Evolutionary conservation across 2,888 invertebrate genomes (phyloP).

Genomic region (Stramonita haemastoma): DNA sequence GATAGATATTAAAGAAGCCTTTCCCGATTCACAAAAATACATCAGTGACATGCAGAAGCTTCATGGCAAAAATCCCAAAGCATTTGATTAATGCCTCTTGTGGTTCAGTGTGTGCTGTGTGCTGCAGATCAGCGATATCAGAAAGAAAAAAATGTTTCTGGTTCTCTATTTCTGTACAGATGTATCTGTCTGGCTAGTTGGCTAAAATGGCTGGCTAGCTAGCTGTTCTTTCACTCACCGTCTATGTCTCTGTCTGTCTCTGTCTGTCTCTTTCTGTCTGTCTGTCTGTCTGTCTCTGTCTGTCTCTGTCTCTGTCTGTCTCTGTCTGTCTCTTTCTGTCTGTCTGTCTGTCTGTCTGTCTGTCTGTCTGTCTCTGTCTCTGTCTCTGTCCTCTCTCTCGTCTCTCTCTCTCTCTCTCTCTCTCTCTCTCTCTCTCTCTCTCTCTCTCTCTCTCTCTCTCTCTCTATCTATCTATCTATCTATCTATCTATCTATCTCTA

Average conservation of each 20-base stretch:
- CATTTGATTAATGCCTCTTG: too few species aligned
- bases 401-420: background rate
- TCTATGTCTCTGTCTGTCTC: background rate
- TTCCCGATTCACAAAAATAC: too few species aligned
- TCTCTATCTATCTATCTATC: too few species aligned
- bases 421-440: background rate
- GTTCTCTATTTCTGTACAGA: too few species aligned
- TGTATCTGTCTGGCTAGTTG: too few species aligned
- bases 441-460: conserved; percentile 19
- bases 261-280: background rate
- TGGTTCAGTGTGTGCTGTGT: too few species aligned
- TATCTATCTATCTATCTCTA: too few species aligned
- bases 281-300: background rate
- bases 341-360: background rate
- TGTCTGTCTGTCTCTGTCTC: background rate
- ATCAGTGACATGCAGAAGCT: too few species aligned
- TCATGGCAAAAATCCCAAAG: too few species aligned
- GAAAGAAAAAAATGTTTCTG: too few species aligned
- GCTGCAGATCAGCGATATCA: too few species aligned
- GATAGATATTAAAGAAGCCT: background rate
- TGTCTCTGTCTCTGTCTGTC: background rate
- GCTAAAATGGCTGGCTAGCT: too few species aligned
- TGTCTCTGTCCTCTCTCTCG: background rate
- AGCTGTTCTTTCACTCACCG: background rate
- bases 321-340: background rate